These are phyloP conservation scores for Lumbricus terrestris DNA, from an alignment of 2,888 invertebrate species.

Conservation along the genomic window DNA sequence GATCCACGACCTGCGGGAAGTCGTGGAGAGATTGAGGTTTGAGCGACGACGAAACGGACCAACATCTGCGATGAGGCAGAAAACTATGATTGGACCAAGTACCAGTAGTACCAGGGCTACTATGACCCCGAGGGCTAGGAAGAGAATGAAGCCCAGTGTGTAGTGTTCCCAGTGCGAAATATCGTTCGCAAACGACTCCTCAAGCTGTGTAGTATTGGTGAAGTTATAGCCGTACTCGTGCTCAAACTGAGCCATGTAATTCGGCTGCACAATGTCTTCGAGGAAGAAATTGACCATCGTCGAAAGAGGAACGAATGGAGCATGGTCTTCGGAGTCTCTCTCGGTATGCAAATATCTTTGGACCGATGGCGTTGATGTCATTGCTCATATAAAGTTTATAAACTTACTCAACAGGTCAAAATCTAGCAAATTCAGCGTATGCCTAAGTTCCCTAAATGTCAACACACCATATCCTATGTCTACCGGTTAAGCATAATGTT, in stretches of 20 bases:
- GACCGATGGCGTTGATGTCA: not conserved
- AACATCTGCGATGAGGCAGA: not conserved
- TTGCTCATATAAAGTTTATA: not conserved
- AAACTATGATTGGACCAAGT: not conserved
- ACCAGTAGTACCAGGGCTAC: not conserved
- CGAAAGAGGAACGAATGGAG: not conserved
- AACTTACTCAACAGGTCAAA: not conserved
- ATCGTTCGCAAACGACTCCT: not conserved
- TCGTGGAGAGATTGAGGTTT: not conserved
- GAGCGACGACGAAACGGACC: not conserved
- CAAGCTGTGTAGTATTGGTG: not conserved
- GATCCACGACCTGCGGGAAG: not conserved
- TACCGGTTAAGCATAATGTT: not conserved
- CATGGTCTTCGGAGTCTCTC: not conserved
- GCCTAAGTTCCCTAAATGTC: too few relatives aligned
- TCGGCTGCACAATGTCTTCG: not conserved
- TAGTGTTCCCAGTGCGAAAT: not conserved
- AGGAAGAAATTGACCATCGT: not conserved
- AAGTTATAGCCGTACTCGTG: too few relatives aligned
- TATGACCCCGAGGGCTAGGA: not conserved
- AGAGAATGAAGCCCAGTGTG: not conserved
- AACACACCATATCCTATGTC: not conserved
- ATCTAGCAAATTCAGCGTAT: not conserved
- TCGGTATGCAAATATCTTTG: not conserved
- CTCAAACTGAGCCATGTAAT: too few relatives aligned